Conservation (phyloP, 2,888 invertebrate genomes). For the Aphodius sticticus region DNA sequence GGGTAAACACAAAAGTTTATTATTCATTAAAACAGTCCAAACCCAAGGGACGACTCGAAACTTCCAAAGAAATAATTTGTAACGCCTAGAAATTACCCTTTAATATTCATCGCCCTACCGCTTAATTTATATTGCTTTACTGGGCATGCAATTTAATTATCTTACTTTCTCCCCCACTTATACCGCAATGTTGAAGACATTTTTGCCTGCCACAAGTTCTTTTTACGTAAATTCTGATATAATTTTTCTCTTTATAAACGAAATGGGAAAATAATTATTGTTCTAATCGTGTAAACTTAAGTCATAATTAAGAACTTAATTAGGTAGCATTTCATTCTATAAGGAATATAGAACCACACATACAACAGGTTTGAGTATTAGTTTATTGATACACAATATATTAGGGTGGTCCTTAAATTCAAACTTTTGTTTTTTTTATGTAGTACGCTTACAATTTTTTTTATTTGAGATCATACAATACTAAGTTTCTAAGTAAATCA, state of each 20-base stretch:
- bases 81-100: conserved; percentile 4
- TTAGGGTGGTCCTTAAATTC: too few relatives aligned
- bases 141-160: conserved; percentile 4
- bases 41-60: background rate
- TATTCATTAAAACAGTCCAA: background rate
- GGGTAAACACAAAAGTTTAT: background rate
- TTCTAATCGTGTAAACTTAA: too few relatives aligned
- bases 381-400: too few relatives aligned
- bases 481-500: too few relatives aligned
- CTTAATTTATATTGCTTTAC: background rate
- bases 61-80: conserved; percentile 4
- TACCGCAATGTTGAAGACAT: background rate
- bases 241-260: background rate
- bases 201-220: background rate
- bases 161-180: background rate
- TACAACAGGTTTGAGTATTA: too few relatives aligned
- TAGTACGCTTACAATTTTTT: too few relatives aligned
- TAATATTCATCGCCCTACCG: background rate
- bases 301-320: too few relatives aligned
- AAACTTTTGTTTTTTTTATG: too few relatives aligned
- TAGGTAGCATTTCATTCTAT: too few relatives aligned
- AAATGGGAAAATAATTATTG: too few relatives aligned
- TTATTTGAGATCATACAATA: too few relatives aligned
- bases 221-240: background rate
- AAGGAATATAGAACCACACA: too few relatives aligned